Conservation (phyloP, 1,140 invertebrate genomes). For the Drosophila watanabei region DNA sequence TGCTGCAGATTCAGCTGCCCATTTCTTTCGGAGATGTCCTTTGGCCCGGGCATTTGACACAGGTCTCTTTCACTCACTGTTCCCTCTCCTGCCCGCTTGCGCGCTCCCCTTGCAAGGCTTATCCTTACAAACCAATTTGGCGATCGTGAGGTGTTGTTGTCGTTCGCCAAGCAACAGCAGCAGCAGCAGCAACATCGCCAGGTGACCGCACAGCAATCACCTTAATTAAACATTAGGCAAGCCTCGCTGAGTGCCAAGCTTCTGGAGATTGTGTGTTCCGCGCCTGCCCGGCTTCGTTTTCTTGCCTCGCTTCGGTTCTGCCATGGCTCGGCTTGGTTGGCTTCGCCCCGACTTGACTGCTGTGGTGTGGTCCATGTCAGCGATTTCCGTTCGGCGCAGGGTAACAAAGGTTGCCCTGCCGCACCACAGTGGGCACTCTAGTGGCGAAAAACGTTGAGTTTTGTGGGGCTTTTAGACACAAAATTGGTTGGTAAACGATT, state of each 20-base stretch:
- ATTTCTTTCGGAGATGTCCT: slow-evolving; percentile 39
- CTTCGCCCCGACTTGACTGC: slow-evolving; percentile 27
- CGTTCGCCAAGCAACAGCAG: slow-evolving; percentile 42
- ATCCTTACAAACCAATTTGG: slow-evolving; percentile 84
- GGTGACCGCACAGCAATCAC: slow-evolving; percentile 81
- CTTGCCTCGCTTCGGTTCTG: slow-evolving; percentile 19
- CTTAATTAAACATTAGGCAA: slow-evolving; percentile 85
- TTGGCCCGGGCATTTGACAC: slow-evolving; percentile 55
- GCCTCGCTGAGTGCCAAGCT: slow-evolving; percentile 68
- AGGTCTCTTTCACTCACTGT: slow-evolving; percentile 29
- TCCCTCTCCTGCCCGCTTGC: slow-evolving; percentile 10
- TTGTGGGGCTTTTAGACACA: not conserved
- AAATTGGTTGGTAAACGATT: not conserved
- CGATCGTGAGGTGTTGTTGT: slow-evolving; percentile 75
- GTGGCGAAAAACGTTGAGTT: not conserved
- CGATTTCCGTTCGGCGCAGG: slow-evolving; percentile 80
- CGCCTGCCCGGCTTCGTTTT: slow-evolving; percentile 39
- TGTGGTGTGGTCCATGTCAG: slow-evolving; percentile 80
- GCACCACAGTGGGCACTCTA: slow-evolving; percentile 41
- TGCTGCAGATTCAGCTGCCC: slow-evolving; percentile 9
- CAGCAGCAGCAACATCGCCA: slow-evolving; percentile 50
- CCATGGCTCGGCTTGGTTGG: slow-evolving; percentile 5
- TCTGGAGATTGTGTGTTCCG: slow-evolving; percentile 54
- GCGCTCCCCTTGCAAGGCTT: slow-evolving; percentile 23
- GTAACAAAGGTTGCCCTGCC: slow-evolving; percentile 75